These are phyloP conservation scores for Athripsodes cinereus DNA, from an alignment of 2,888 invertebrate genomes.

Conservation along the genomic window DNA sequence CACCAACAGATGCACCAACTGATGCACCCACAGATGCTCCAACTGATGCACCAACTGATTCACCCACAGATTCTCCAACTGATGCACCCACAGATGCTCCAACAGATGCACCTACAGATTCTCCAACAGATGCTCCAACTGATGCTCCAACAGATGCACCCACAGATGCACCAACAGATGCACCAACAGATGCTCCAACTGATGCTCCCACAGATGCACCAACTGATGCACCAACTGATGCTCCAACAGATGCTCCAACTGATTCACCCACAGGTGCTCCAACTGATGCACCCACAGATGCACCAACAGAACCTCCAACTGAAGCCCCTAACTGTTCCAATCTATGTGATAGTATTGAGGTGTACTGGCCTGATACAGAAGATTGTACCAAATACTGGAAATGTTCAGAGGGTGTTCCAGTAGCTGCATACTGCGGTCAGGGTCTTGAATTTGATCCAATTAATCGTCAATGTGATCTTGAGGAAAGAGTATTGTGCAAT, in stretches of 20 bases:
- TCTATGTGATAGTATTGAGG: not conserved
- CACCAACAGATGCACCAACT: constrained; percentile 10
- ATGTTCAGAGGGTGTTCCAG: constrained; percentile 35
- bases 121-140: constrained; percentile 7
- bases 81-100: constrained; percentile 3
- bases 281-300: constrained; percentile 9
- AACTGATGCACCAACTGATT: constrained; percentile 14
- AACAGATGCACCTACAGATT: constrained; percentile 11
- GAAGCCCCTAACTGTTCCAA: not conserved
- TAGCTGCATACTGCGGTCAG: constrained; percentile 37
- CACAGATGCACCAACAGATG: constrained; percentile 6
- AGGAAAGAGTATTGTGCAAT: constrained; percentile 39
- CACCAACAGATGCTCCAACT: constrained; percentile 8
- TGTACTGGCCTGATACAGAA: constrained; percentile 27
- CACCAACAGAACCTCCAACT: constrained; percentile 8
- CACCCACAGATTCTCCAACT: constrained; percentile 13
- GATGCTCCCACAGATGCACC: constrained; percentile 7
- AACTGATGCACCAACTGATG: constrained; percentile 13
- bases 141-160: constrained; percentile 6
- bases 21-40: constrained; percentile 14
- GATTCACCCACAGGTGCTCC: not conserved
- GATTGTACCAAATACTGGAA: constrained; percentile 46
- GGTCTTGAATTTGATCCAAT: constrained; percentile 42
- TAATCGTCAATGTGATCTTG: constrained; percentile 42
- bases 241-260: constrained; percentile 3